Percentiles rank a stretch among this genome's conserved stretches.
Evolutionary conservation across 2,797 vertebrate genomes (phyloP).

Genomic region (Gymnothorax reevesii): DNA sequence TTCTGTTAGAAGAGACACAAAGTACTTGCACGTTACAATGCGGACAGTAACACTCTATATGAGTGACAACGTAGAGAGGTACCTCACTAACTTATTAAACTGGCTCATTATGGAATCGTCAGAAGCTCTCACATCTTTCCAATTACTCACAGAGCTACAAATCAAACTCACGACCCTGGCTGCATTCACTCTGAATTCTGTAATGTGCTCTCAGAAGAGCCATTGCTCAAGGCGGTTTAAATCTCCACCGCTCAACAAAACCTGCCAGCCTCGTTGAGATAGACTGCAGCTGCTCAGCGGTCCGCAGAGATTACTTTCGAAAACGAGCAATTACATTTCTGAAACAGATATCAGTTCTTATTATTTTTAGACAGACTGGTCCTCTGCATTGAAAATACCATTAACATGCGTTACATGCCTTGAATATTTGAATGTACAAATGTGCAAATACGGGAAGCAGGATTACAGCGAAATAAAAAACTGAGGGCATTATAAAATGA

Average conservation of each 20-base stretch:
- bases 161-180: neutral
- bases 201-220: neutral
- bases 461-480: neutral
- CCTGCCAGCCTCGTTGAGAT: neutral
- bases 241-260: neutral
- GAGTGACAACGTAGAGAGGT: neutral
- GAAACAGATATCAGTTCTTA: neutral
- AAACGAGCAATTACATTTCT: neutral
- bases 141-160: neutral
- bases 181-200: neutral
- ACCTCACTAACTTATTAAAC: neutral
- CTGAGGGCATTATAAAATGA: slow-evolving; percentile 14
- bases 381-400: neutral
- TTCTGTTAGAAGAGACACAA: neutral
- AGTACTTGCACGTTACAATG: neutral
- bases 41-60: neutral
- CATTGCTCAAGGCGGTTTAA: slow-evolving; percentile 7
- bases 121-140: neutral
- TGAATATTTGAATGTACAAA: neutral
- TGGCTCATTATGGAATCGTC: neutral
- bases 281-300: neutral
- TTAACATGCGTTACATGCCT: neutral
- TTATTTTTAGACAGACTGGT: neutral
- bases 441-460: neutral
- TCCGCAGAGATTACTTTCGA: neutral